Percentiles rank a stretch among this genome's conserved stretches.
These are phyloP conservation scores for Tylochromis polylepis DNA, from an alignment of 2,113 vertebrate genomes.

Conservation along the genomic window DNA sequence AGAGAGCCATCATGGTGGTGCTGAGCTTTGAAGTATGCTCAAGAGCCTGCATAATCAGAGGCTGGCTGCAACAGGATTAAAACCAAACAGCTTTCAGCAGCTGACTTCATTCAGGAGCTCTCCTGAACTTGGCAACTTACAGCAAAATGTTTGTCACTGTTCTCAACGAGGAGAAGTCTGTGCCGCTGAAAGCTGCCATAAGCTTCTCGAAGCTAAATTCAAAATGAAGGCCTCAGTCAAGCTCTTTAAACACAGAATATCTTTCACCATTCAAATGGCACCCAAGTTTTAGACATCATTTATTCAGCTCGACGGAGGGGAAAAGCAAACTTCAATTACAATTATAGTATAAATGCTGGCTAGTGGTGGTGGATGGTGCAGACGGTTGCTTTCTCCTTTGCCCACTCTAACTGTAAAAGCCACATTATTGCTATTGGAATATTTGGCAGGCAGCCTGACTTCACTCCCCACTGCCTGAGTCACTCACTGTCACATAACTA, in stretches of 20 bases:
- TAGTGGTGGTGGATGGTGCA: slow-evolving; percentile 17
- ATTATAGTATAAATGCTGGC: slow-evolving; percentile 25
- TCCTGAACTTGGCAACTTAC: slow-evolving; percentile 48
- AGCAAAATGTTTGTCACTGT: slow-evolving; percentile 38
- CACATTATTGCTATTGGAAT: slow-evolving; percentile 33
- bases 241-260: slow-evolving; percentile 36
- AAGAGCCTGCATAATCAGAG: slow-evolving; percentile 47
- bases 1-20: slow-evolving; percentile 30
- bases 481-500: slow-evolving; percentile 51
- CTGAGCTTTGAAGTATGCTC: slow-evolving; percentile 64
- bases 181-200: slow-evolving; percentile 26
- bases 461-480: slow-evolving; percentile 20
- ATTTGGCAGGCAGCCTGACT: slow-evolving; percentile 28
- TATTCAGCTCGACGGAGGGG: slow-evolving; percentile 3
- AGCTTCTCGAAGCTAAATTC: slow-evolving; percentile 44
- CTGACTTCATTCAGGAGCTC: slow-evolving; percentile 42
- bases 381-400: slow-evolving; percentile 7
- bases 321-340: slow-evolving; percentile 28
- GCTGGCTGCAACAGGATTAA: slow-evolving; percentile 51
- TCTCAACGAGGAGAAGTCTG: not conserved
- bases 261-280: not conserved
- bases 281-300: slow-evolving; percentile 18
- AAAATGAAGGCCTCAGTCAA: slow-evolving; percentile 45
- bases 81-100: slow-evolving; percentile 56
- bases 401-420: slow-evolving; percentile 31